Conservation (phyloP, 2,888 invertebrate species). For the Podotricha telesiphe region DNA sequence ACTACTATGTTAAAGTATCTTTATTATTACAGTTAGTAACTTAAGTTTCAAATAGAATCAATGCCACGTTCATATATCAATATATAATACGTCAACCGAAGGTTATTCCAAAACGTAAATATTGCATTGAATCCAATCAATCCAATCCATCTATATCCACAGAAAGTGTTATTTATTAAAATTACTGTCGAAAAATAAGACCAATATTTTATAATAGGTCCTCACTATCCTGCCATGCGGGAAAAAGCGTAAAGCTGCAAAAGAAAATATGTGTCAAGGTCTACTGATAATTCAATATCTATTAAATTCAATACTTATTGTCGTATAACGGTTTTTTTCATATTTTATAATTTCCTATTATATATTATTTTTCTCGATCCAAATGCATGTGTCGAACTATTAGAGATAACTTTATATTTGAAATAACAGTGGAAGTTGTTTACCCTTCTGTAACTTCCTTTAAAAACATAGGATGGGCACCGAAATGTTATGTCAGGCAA, state of each 20-base stretch:
- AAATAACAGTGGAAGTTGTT: slow-evolving; percentile 19
- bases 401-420: slow-evolving; percentile 6
- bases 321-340: background rate
- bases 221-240: too few species aligned
- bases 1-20: too few species aligned
- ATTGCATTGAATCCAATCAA: background rate
- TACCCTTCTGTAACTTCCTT: slow-evolving; percentile 18
- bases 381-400: slow-evolving; percentile 8
- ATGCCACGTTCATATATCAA: too few species aligned
- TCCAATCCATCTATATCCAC: background rate
- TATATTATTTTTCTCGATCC: background rate
- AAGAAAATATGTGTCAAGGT: slow-evolving; percentile 14
- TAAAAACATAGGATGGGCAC: slow-evolving; percentile 19
- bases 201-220: background rate
- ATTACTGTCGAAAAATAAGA: too few species aligned
- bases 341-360: background rate
- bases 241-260: too few species aligned
- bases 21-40: too few species aligned
- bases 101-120: background rate
- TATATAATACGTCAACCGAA: background rate
- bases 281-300: background rate
- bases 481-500: slow-evolving; percentile 24
- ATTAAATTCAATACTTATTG: slow-evolving; percentile 6
- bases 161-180: too few species aligned
- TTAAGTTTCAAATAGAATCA: too few species aligned